A percentile compares a stretch with the other conserved stretches of the same genome.
These are phyloP conservation scores for Mizuhopecten yessoensis DNA, from an alignment of 1,140 invertebrate species.

Conservation along the genomic window DNA sequence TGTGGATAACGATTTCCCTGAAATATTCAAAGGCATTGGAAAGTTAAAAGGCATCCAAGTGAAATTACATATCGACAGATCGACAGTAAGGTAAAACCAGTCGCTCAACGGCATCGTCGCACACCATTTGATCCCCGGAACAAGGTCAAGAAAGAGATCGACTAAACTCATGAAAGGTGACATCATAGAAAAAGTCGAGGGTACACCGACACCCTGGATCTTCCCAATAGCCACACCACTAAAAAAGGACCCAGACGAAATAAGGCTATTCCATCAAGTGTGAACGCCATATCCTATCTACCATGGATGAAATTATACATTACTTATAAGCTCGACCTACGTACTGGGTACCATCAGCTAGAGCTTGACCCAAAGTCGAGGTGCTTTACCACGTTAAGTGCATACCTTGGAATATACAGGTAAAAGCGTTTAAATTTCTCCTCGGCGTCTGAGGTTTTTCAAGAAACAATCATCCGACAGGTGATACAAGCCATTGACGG, in stretches of 20 bases:
- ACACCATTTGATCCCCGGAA: constrained; percentile 33
- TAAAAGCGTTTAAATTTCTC: constrained; percentile 54
- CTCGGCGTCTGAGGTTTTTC: constrained; percentile 53
- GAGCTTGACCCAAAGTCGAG: constrained; percentile 56
- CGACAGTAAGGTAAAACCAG: background rate
- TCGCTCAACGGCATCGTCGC: constrained; percentile 43
- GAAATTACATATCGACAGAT: constrained; percentile 12
- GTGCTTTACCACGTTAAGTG: constrained; percentile 50
- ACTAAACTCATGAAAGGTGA: constrained; percentile 29
- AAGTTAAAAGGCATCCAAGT: constrained; percentile 1
- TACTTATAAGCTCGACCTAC: constrained; percentile 67
- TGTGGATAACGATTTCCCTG: background rate
- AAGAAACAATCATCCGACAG: constrained; percentile 48
- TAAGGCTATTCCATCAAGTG: constrained; percentile 66
- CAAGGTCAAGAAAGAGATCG: constrained; percentile 54
- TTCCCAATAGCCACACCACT: constrained; percentile 57
- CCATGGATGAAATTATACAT: constrained; percentile 44
- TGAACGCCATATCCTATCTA: constrained; percentile 44
- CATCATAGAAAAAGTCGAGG: too few species aligned
- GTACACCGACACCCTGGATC: constrained; percentile 51
- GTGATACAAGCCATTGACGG: constrained; percentile 48
- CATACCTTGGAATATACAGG: constrained; percentile 47
- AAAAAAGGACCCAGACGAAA: constrained; percentile 58
- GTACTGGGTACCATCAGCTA: constrained; percentile 70
- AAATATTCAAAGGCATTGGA: constrained; percentile 55